Evolutionary conservation across 2,888 invertebrate genomes (phyloP).

Genomic region (Sylvicola cinctus): DNA sequence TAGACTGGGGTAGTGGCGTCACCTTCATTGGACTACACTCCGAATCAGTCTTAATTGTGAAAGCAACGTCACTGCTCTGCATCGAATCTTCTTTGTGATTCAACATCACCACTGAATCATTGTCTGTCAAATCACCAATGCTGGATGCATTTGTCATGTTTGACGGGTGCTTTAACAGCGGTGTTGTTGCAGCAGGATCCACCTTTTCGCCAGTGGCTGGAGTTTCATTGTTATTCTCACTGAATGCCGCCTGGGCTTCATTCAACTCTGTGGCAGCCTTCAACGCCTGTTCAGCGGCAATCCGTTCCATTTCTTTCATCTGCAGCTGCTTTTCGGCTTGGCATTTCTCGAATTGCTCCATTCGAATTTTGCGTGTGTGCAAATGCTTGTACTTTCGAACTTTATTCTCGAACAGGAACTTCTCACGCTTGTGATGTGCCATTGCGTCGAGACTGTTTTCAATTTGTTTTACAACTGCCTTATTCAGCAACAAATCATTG

Average conservation of each 20-base stretch:
- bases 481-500: slow-evolving; percentile 86
- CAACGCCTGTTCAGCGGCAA: slow-evolving; percentile 18
- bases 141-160: slow-evolving; percentile 5
- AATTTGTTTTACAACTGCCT: slow-evolving; percentile 73
- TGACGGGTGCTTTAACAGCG: slow-evolving; percentile 5
- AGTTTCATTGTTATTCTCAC: slow-evolving; percentile 5
- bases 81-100: slow-evolving; percentile 6
- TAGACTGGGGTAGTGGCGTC: too few relatives aligned
- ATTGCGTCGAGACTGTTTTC: slow-evolving; percentile 74
- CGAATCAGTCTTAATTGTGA: slow-evolving; percentile 2
- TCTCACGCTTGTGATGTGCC: slow-evolving; percentile 69
- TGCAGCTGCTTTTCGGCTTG: slow-evolving; percentile 25
- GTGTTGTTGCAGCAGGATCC: background rate
- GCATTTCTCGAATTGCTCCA: slow-evolving; percentile 46
- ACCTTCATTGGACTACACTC: slow-evolving; percentile 7
- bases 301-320: slow-evolving; percentile 18
- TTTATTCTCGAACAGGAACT: slow-evolving; percentile 84
- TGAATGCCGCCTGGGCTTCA: background rate
- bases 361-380: slow-evolving; percentile 51
- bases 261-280: slow-evolving; percentile 19
- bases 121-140: slow-evolving; percentile 6
- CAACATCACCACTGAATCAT: slow-evolving; percentile 1
- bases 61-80: slow-evolving; percentile 3
- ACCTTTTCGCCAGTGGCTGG: background rate
- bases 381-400: slow-evolving; percentile 61